Evolutionary conservation across 2,113 vertebrate genomes (phyloP), one percentile per base, ranked within the genome.

Genomic region (Oryzias woworae): DNA sequence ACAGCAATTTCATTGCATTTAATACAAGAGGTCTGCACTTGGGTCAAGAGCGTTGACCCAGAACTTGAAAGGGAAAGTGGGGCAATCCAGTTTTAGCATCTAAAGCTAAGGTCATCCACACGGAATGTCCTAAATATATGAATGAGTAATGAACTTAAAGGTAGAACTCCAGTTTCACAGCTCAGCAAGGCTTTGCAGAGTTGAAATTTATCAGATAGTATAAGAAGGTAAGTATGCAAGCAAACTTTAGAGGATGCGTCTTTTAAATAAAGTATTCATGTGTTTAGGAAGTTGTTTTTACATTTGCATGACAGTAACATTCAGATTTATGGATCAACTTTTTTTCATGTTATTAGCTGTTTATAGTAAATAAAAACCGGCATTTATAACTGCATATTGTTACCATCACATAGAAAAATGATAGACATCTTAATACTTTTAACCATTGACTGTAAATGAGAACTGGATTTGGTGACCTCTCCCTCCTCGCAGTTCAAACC

Each of bases 141-240:
- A 73, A 68, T 81, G 36, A 78, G 72, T 64, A 73, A 69, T 76
- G 54, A 85, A 60, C 42, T 49, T 56, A 57, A 69, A 77, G 65
- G 59, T 77, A 18, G 53, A 60, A 48, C 63, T 53, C 52, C 71
- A 71, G 68, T 71, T 73, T 63, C 42, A 42, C 52, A 62, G 75
- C 74, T 84, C 80, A 41, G 41, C 62, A 67, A 64, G 44, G 24
- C 12, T 70, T 64, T 57, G 51, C 54, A 49, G 52, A 71, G 62
- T 56, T 54, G 66, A 26, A 24, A 43, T 50, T 66, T 44, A 31
- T 45, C 54, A 46, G 62, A n/a, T 60, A 42, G 43, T 10, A 1
- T 12, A 7, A 28, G 55, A 20, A 23, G 69, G 42, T n/a, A 61
- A 36, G 6, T 44, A 10, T 52, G 51, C 16, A 46, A 59, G 15